phyloP scores from a whole-genome alignment of 2,113 vertebrate genomes.

The Ctenomys sociabilis region DNA sequence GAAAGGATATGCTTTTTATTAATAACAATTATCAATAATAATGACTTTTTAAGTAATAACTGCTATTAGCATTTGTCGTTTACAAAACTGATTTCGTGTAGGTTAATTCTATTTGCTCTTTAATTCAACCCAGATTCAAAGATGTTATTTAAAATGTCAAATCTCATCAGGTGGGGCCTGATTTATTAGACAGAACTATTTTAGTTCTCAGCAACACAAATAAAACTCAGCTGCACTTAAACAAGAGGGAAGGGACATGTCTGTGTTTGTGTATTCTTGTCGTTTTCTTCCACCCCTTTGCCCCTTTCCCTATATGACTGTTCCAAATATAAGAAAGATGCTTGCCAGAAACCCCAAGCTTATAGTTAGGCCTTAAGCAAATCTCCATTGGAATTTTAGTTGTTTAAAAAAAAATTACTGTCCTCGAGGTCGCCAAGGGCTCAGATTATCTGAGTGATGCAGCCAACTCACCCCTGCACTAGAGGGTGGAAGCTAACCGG shows the following conservation, averaged over 20 bases:
- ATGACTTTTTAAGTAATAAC: slow-evolving; percentile 49
- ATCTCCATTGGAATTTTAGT: not conserved
- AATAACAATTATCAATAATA: slow-evolving; percentile 44
- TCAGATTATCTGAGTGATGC: too few species aligned
- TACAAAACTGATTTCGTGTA: slow-evolving; percentile 49
- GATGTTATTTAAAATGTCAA: slow-evolving; percentile 34
- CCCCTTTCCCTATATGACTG: not conserved
- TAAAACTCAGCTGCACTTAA: not conserved
- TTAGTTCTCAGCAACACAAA: not conserved
- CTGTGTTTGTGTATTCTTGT: not conserved
- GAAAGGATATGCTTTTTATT: not conserved
- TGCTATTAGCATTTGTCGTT: slow-evolving; percentile 45
- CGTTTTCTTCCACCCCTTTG: not conserved
- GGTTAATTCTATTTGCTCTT: slow-evolving; percentile 60
- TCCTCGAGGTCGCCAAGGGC: not conserved
- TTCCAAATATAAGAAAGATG: not conserved
- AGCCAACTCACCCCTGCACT: not conserved
- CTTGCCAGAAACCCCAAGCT: not conserved
- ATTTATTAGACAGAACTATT: not conserved
- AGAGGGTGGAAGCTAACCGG: not conserved
- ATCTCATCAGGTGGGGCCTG: not conserved
- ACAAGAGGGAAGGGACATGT: rapidly evolving
- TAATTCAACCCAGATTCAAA: slow-evolving; percentile 51
- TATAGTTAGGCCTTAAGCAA: not conserved
- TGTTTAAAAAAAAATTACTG: not conserved